Percentiles rank a stretch among this genome's conserved stretches.
These are phyloP conservation scores for Phylloscopus trochilus DNA, from an alignment of 2,113 vertebrate species.

Conservation along the genomic window DNA sequence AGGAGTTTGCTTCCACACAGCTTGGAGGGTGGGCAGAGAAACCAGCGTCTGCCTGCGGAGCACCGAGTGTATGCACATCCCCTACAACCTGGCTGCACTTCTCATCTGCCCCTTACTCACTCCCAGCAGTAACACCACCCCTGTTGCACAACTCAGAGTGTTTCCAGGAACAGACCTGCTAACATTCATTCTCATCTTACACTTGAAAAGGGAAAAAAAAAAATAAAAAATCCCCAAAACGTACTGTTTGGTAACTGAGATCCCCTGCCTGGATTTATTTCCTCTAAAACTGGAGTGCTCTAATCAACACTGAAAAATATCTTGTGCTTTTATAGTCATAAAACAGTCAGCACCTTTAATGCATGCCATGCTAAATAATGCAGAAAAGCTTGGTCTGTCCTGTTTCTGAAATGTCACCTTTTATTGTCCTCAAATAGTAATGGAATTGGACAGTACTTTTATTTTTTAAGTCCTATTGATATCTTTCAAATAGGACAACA, in stretches of 20 bases:
- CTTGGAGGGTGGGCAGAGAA: background rate
- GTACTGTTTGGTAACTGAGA: background rate
- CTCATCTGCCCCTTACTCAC: background rate
- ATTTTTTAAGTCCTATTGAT: background rate
- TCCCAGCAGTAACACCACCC: background rate
- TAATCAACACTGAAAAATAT: background rate
- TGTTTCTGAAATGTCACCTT: background rate
- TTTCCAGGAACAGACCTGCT: background rate
- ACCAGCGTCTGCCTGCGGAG: background rate
- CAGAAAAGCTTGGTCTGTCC: background rate
- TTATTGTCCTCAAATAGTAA: background rate
- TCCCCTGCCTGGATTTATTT: background rate
- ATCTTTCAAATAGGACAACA: background rate
- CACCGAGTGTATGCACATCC: rapidly evolving
- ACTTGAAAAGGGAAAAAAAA: background rate
- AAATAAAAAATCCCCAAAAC: background rate
- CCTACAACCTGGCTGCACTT: background rate
- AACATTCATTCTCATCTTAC: background rate
- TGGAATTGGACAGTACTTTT: background rate
- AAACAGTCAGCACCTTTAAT: background rate
- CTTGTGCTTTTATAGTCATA: background rate
- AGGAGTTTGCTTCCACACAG: background rate
- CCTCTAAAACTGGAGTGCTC: background rate
- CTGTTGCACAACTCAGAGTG: background rate
- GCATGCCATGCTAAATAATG: background rate